Base-by-base conservation (phyloP, 2,113 vertebrate species). In the Tragelaphus imberbis region DNA sequence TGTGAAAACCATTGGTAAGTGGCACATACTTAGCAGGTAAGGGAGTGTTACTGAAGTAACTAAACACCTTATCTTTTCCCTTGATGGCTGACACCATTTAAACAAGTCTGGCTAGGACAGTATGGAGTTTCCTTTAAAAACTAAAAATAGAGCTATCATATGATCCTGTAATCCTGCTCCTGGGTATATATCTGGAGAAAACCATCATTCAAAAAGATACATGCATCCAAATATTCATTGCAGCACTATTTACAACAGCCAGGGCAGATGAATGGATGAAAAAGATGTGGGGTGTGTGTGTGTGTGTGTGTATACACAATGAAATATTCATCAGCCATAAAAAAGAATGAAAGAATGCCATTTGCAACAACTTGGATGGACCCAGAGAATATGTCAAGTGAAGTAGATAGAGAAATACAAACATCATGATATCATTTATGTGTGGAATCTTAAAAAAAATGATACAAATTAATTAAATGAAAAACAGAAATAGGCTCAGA, bases 51-150 rank as follows among this genome's bases (percentile, higher is more conserved):
- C n/a, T 3, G 10, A 8, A 17, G 36, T 44, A 10, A 13, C 30
- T 11, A 0, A 17, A 1, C 1, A 1, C 11, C 4, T 47, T 84
- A 2, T 53, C 59, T 58, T 68, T 28, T 7, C 19, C 77, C 36
- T 56, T 3, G 23, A 16, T 27, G 33, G 23, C 33, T 49, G 28
- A 7, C 1, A 23, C 36, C 27, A 36, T 44, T 17, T 51, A 63
- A 71, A 59, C 5, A 15, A 10, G 9, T 27, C 94, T 55, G 25
- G 12, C 14, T 33, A 15, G 28, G 16, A 51, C 30, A 81, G 5
- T 53, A 33, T 51, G 47, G 28, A 53, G 28, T 30, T 53, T 53
- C 28, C 16, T 81, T 81, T 33, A 53, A 53, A 80, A 30, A 81
- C 79, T 33, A 21, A 33, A 51, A 11, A 33, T 11, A 53, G 47